These are phyloP conservation scores for Marasmarcha lunaedactyla DNA, from an alignment of 2,888 invertebrate genomes.

Conservation along the genomic window DNA sequence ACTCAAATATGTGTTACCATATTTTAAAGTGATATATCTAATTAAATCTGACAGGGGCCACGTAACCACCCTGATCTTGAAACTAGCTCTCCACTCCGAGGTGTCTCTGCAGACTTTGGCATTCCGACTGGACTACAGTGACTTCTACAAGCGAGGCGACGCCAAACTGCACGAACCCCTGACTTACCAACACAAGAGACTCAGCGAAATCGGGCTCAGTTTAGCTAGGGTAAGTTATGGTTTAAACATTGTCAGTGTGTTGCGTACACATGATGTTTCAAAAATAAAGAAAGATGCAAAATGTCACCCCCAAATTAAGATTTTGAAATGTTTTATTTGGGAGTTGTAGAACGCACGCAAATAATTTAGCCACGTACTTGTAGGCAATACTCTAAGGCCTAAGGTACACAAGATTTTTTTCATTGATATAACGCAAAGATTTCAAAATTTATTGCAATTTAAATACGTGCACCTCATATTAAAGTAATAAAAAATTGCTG, in stretches of 20 bases:
- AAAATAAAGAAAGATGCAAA: not conserved
- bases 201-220: slow-evolving; percentile 65
- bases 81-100: slow-evolving; percentile 86
- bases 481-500: too few species aligned
- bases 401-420: too few species aligned
- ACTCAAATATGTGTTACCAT: too few species aligned
- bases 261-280: not conserved
- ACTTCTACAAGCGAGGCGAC: slow-evolving; percentile 89
- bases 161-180: slow-evolving; percentile 78
- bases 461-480: too few species aligned
- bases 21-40: too few species aligned
- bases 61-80: slow-evolving; percentile 86
- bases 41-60: slow-evolving; percentile 81
- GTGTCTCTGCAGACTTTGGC: slow-evolving; percentile 90
- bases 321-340: too few species aligned
- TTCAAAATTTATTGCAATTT: too few species aligned
- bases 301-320: not conserved
- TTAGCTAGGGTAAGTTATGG: slow-evolving; percentile 34
- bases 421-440: too few species aligned
- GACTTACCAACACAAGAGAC: slow-evolving; percentile 73
- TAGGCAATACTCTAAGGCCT: too few species aligned
- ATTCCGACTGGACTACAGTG: slow-evolving; percentile 94
- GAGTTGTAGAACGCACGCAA: too few species aligned
- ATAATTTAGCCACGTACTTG: too few species aligned
- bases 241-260: not conserved